Evolutionary conservation across 2,888 invertebrate species (phyloP).

Genomic region (Conistra vaccinii): DNA sequence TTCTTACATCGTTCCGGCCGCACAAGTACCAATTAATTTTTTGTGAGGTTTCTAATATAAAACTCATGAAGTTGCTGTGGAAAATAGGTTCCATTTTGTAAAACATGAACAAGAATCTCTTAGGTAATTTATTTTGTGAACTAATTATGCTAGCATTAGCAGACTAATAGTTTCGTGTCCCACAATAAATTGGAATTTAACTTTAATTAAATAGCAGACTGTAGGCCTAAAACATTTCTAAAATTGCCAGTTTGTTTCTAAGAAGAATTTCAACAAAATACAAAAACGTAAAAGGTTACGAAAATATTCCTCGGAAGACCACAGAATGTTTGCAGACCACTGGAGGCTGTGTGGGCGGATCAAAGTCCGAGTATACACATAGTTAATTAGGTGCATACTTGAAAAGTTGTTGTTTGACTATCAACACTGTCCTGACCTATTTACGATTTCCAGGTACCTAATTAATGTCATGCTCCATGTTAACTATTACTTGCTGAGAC

Average conservation of each 20-base stretch:
- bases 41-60: background rate
- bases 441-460: background rate
- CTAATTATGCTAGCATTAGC: background rate
- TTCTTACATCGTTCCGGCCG: background rate
- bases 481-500: background rate
- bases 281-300: background rate
- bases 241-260: background rate
- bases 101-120: too few species aligned
- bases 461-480: background rate
- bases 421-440: background rate
- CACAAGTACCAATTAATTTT: background rate
- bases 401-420: background rate
- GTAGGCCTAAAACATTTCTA: too few species aligned
- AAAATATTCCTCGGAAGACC: background rate
- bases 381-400: background rate
- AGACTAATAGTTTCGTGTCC: background rate
- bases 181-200: background rate
- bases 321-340: constrained; percentile 8
- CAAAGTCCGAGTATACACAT: background rate
- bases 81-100: background rate
- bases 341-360: background rate
- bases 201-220: background rate
- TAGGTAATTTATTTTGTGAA: background rate
- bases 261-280: background rate
- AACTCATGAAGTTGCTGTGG: background rate